phyloP scores from a whole-genome alignment of 2,888 invertebrate species.

The Lordiphosa andalusiaca region DNA sequence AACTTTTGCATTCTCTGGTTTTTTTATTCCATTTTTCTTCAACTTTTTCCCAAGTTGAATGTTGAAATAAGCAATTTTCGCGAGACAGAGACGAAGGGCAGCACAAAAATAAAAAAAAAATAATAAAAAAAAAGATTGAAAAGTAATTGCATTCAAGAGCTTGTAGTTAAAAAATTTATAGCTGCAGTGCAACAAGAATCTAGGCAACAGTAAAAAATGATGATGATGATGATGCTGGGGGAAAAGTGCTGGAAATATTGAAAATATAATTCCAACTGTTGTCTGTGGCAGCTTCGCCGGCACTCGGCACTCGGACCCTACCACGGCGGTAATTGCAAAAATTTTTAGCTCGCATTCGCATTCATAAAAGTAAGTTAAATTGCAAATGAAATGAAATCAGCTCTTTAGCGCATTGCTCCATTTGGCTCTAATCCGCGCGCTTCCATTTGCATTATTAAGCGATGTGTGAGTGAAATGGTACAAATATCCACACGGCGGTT shows the following conservation, averaged over 20 bases:
- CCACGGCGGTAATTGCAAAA: conserved; percentile 50
- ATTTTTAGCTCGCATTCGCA: conserved; percentile 27
- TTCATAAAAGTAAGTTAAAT: conserved; percentile 63
- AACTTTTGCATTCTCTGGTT: conserved; percentile 63
- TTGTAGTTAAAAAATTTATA: conserved; percentile 75
- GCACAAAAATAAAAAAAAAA: conserved; percentile 1
- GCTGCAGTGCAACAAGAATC: conserved; percentile 56
- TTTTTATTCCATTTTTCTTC: conserved; percentile 43
- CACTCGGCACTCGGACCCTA: conserved; percentile 1
- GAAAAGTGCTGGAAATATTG: conserved; percentile 53
- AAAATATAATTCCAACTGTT: conserved; percentile 63
- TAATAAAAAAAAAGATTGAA: conserved; percentile 58
- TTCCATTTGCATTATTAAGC: background rate
- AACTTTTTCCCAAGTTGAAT: conserved; percentile 66
- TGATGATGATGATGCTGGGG: conserved; percentile 37
- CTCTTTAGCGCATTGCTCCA: conserved; percentile 50
- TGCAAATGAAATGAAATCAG: conserved; percentile 69
- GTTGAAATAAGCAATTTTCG: conserved; percentile 75
- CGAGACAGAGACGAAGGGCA: conserved; percentile 17
- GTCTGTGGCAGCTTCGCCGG: conserved; percentile 10
- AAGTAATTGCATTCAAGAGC: conserved; percentile 75
- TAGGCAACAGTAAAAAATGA: conserved; percentile 44
- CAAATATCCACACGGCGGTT: background rate
- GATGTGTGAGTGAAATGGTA: too few species aligned
- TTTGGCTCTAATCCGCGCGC: conserved; percentile 21